These are phyloP conservation scores for Plodia interpunctella DNA, from an alignment of 1,140 invertebrate genomes.

Conservation along the genomic window DNA sequence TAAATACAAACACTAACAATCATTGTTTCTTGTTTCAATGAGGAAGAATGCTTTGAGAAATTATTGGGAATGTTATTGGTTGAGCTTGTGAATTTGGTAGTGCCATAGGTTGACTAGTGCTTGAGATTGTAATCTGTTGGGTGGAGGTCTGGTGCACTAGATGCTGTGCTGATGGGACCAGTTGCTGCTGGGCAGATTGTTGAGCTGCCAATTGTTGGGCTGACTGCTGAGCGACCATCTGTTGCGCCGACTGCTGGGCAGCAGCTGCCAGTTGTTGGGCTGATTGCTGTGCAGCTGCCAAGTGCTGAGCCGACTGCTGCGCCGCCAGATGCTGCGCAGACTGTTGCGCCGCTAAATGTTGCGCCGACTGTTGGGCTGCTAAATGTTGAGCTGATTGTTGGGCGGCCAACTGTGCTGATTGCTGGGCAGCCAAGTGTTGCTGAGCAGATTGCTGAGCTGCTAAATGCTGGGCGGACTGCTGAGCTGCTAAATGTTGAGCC, in stretches of 20 bases:
- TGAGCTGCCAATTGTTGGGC: constrained; percentile 61
- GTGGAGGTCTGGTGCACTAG: constrained; percentile 67
- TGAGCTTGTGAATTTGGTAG: constrained; percentile 65
- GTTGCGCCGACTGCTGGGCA: constrained; percentile 35
- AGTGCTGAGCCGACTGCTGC: constrained; percentile 54
- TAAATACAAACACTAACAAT: no score
- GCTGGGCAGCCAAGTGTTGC: constrained; percentile 34
- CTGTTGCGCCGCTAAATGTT: constrained; percentile 47
- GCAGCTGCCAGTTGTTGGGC: constrained; percentile 26
- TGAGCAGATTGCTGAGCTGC: constrained; percentile 51
- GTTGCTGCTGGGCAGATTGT: constrained; percentile 57
- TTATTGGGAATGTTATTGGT: constrained; percentile 68
- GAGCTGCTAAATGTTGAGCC: constrained; percentile 54
- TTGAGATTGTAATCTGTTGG: constrained; percentile 68
- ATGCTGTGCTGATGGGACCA: constrained; percentile 52
- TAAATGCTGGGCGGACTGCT: constrained; percentile 52
- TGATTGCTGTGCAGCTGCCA: constrained; percentile 29
- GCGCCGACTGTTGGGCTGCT: constrained; percentile 32
- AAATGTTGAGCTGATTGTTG: constrained; percentile 26
- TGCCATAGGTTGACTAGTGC: constrained; percentile 67
- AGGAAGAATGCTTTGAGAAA: constrained; percentile 68
- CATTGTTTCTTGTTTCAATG: constrained; percentile 34
- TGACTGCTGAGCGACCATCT: constrained; percentile 53
- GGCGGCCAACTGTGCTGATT: constrained; percentile 32
- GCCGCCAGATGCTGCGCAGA: constrained; percentile 35